Base-by-base conservation (phyloP, 2,888 invertebrate genomes). In the Chalcis sispes region DNA sequence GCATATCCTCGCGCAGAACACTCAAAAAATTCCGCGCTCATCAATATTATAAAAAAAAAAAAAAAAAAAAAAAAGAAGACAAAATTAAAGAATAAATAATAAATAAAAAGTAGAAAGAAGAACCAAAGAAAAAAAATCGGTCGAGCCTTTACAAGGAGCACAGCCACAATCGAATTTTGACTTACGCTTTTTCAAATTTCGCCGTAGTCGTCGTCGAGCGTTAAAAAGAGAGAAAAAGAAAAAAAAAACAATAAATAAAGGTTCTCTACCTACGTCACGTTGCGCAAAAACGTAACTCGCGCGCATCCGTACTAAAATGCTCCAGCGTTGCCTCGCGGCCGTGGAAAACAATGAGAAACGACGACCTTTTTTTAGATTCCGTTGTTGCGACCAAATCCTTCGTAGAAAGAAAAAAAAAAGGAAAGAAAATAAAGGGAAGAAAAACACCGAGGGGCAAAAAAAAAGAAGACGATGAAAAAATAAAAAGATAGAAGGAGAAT, bases 341-440 rank as follows among this genome's bases (percentile, higher is more conserved):
- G 46, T 29, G 59, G 74, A 71, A 74, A 77, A 77, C 77, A 77
- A 77, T 74, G 77, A 74, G 77, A 56, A 74, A 66, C 71, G 65
- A 70, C 40, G 66, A 67, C 58, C 64, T 58, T 58, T n/a, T n/a
- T n/a, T n/a, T n/a, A n/a, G n/a, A n/a, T n/a, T 62, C 56, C 25
- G 46, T 25, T 18, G 10, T 32, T 40, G 25, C 58, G 66, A 52
- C 36, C 65, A 23, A 71, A 64, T 64, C 56, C 56, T 32, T 48
- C n/a, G n/a, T n/a, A n/a, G n/a, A n/a, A n/a, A n/a, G n/a, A 48
- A 46, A 50, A 70, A 46, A 40, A 27, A 29, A n/a, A 59, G 23
- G 5, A 46, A 20, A 58, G 18, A 20, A 56, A 29, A 42, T 15
- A 50, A 59, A 59, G n/a, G 1, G 0, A 36, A 27, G 20, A 50